phyloP scores from a whole-genome alignment of 2,113 vertebrate species.

The Dromiciops gliroides region DNA sequence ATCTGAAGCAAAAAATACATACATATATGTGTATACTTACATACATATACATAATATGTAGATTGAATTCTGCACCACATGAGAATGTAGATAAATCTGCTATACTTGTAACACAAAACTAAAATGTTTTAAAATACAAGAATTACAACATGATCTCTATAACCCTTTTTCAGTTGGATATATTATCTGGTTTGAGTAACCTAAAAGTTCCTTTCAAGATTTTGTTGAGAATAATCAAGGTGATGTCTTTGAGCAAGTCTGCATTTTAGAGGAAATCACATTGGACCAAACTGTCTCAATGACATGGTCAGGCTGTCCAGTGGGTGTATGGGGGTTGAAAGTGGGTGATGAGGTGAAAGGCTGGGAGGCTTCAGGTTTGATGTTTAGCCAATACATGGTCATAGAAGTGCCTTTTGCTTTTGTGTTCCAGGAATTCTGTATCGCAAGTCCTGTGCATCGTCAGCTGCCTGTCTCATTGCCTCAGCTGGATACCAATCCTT shows the following conservation, averaged over 20 bases:
- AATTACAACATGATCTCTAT: neutral
- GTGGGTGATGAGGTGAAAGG: neutral
- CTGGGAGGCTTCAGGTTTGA: rapidly evolving
- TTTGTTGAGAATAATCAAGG: neutral
- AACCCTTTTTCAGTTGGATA: slow-evolving; percentile 52
- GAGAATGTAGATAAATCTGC: neutral
- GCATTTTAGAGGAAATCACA: neutral
- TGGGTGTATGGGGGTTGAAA: neutral
- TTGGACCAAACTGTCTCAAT: neutral
- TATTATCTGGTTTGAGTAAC: neutral
- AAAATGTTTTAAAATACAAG: neutral
- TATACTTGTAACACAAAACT: neutral
- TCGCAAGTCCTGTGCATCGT: slow-evolving; percentile 96
- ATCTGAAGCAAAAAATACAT: neutral
- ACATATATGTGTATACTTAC: no score
- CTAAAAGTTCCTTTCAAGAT: slow-evolving; percentile 9
- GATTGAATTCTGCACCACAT: neutral
- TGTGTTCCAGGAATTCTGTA: slow-evolving; percentile 93
- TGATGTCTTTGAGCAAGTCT: neutral
- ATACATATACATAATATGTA: neutral
- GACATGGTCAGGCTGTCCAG: neutral
- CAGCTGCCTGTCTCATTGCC: slow-evolving; percentile 95
- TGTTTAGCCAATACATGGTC: neutral
- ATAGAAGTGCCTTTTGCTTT: slow-evolving; percentile 55
- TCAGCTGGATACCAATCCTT: slow-evolving; percentile 99